Base-by-base conservation (phyloP, 2,888 invertebrate species). In the Thecophora atra region DNA sequence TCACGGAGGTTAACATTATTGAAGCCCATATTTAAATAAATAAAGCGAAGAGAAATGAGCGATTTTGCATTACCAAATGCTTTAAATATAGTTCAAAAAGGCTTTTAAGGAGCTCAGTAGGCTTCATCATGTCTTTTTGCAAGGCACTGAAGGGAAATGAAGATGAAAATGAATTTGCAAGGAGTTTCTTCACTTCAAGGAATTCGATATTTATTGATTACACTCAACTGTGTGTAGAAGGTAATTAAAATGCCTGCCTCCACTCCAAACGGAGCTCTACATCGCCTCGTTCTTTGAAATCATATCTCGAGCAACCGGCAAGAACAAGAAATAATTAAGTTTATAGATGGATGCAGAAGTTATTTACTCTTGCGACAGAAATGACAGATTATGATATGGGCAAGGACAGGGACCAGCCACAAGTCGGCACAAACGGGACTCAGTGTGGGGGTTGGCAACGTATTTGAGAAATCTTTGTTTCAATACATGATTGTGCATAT, bases 291-390 rank as follows among this genome's bases (percentile, higher is more conserved):
- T 13, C 28, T 37, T 28, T 3, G 21, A 58, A 24, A 58, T 28
- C 13, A 26, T 28, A 26, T n/a, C 26, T 47, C n/a, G 13, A 17
- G n/a, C 6, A 5, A 47, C 19, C 5, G 47, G 28, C 58, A 54
- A 54, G 54, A 11, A 24, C 24, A 15, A 78, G 75, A 79, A 79
- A 83, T 84, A 83, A 83, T 84, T 83, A 81, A 81, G 83, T 83
- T 83, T 83, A 83, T 83, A 83, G 80, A 81, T 79, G 81, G 80
- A 79, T 76, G 74, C 76, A 76, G 52, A 63, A 76, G 76, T 75
- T 77, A 78, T 77, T 78, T 79, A 77, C 79, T 77, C 75, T 73
- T 77, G 71, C 73, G 76, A 70, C 77, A 75, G 74, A 73, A 76
- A 78, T 79, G 77, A 79, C 77, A 78, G 77, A 78, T 79, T 77